phyloP scores from a whole-genome alignment of 2,797 vertebrate species.

The Eulemur mongoz region DNA sequence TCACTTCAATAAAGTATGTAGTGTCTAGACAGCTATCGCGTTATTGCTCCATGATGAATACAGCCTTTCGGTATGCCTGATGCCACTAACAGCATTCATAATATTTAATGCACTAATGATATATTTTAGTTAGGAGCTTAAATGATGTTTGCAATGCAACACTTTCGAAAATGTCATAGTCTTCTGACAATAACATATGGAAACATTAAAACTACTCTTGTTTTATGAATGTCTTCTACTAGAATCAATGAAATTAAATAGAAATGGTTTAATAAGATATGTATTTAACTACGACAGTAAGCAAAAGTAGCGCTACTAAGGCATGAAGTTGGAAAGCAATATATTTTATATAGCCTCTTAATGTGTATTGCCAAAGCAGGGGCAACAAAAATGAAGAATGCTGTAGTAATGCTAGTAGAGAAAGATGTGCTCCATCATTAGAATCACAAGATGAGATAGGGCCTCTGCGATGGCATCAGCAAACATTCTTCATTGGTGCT shows the following conservation, averaged over 20 bases:
- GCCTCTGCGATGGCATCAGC: background rate
- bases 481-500: background rate
- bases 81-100: background rate
- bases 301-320: background rate
- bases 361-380: background rate
- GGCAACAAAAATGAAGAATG: background rate
- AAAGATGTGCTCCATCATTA: background rate
- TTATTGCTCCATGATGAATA: background rate
- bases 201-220: background rate
- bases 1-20: background rate
- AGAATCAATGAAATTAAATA: conserved; percentile 37
- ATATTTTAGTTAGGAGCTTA: background rate
- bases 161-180: background rate
- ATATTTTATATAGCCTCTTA: background rate
- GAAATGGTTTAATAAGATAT: conserved; percentile 18
- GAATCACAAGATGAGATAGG: background rate
- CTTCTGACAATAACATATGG: background rate
- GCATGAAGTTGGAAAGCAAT: background rate
- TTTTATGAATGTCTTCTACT: conserved; percentile 22
- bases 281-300: background rate
- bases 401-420: too few species aligned
- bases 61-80: background rate
- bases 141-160: background rate
- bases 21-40: background rate
- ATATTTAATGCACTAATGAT: conserved; percentile 47